Evolutionary conservation across 2,113 vertebrate genomes (phyloP), one percentile per base, ranked within the genome.

Genomic region (Paraplagusia blochii): DNA sequence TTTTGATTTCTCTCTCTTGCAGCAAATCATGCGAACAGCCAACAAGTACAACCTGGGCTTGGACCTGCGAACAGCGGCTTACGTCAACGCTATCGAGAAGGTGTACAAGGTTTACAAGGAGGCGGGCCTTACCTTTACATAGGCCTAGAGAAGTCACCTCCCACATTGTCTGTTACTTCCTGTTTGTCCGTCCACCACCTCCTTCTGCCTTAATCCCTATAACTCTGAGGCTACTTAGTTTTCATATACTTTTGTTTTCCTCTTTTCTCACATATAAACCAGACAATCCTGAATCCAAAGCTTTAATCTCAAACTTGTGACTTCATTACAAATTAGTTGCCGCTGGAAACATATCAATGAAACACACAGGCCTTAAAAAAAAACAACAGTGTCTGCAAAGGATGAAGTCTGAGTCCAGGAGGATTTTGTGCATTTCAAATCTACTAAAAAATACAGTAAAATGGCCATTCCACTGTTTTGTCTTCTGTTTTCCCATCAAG

Each of bases 11-110:
- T 7, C 1, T 17, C 7, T 4, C 17, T 7, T 5, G 40, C 72
- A 98, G 96, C 95, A 98, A 98, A 98, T 98, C 72, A 97, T 98
- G 96, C 92, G 92, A 51, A 98, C 95, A 0, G 94, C 94, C 66
- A 94, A 91, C 91, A 95, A 93, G 76, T 97, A 97, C 81, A 93
- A 96, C 86, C 89, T 99, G 76, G 97, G 96, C 6, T 63, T 98
- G 89, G 96, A 98, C 84, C 89, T 98, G 81, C 90, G 97, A 84
- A 99, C 95, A 11, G 96, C 97, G 19, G 95, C 96, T 45, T 98
- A 99, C 0, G 95, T 96, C 88, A 99, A 97, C 48, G 96, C 97
- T 83, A 98, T 99, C 11, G 95, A 98, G 88, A 98, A 98, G 65
- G 95, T 98, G 72, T 99, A 97, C 92, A 94, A 90, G 79, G 97